These are phyloP conservation scores for Pycnonotus jocosus DNA, from an alignment of 2,113 vertebrate species.

Conservation along the genomic window DNA sequence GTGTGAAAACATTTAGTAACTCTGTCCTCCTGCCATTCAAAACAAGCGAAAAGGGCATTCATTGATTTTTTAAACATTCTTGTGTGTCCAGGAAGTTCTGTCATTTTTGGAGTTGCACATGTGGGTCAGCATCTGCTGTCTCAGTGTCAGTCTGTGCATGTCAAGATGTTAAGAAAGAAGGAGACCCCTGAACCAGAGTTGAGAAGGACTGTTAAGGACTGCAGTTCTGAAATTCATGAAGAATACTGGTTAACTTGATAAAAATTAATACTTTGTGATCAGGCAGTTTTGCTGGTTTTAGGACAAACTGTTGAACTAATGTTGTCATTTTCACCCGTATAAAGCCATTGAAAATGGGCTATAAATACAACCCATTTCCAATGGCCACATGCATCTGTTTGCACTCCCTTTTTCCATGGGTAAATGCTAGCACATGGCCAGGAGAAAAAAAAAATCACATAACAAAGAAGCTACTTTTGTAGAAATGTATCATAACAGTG, in stretches of 20 bases:
- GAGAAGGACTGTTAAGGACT: not conserved
- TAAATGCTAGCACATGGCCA: not conserved
- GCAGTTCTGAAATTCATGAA: not conserved
- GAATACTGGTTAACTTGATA: not conserved
- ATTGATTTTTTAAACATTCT: not conserved
- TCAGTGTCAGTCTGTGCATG: not conserved
- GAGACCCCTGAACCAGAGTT: not conserved
- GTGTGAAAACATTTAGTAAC: not conserved
- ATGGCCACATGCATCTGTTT: not conserved
- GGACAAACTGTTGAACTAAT: not conserved
- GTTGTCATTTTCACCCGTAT: not conserved
- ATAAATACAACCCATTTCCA: not conserved
- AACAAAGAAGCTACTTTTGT: not conserved
- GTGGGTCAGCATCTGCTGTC: not conserved
- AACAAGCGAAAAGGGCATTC: not conserved
- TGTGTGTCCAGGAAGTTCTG: not conserved
- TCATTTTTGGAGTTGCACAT: not conserved
- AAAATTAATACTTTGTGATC: not conserved
- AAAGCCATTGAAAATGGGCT: not conserved
- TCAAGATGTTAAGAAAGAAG: not conserved
- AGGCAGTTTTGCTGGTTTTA: not conserved
- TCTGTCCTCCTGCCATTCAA: not conserved
- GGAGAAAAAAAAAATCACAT: not conserved
- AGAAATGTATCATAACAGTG: not conserved
- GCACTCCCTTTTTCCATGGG: not conserved